These are phyloP conservation scores for Rhopalosiphum nymphaeae DNA, from an alignment of 2,888 invertebrate genomes.

Conservation along the genomic window DNA sequence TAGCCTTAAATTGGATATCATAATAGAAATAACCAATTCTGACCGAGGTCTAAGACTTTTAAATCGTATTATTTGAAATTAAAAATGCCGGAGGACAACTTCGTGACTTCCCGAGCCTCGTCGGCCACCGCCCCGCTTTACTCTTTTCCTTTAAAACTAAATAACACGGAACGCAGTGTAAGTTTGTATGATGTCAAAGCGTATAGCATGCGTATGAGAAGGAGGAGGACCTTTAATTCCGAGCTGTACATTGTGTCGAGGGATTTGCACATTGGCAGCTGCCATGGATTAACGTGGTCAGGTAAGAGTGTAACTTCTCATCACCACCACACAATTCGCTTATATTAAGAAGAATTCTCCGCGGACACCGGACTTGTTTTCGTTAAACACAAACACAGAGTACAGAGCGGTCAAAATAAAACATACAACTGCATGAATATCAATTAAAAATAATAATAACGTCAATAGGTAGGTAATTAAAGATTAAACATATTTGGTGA, in stretches of 20 bases:
- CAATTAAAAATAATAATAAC: too few relatives aligned
- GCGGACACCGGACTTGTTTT: not conserved
- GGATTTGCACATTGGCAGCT: slow-evolving; percentile 45
- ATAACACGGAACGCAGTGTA: slow-evolving; percentile 19
- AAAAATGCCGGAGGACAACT: slow-evolving; percentile 45
- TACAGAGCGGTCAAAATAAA: slow-evolving; percentile 13
- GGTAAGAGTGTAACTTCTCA: slow-evolving; percentile 38
- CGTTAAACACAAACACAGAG: not conserved
- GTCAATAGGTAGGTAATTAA: not conserved
- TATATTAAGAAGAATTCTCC: slow-evolving; percentile 2
- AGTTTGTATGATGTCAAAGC: not conserved
- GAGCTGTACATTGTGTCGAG: slow-evolving; percentile 23
- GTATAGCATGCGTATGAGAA: not conserved
- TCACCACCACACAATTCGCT: not conserved
- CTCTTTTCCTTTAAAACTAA: not conserved
- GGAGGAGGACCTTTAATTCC: slow-evolving; percentile 33
- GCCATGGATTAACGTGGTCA: slow-evolving; percentile 52
- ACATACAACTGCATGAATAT: not conserved
- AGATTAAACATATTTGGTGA: not conserved
- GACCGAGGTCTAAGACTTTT: not conserved
- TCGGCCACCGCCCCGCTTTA: not conserved
- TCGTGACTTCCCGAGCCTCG: slow-evolving; percentile 27
- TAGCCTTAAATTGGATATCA: not conserved
- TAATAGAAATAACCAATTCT: not conserved
- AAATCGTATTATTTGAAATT: slow-evolving; percentile 26